Evolutionary conservation across 2,888 invertebrate genomes (phyloP), one percentile per base, ranked within the genome.

Genomic region (Drosophila setosimentum): DNA sequence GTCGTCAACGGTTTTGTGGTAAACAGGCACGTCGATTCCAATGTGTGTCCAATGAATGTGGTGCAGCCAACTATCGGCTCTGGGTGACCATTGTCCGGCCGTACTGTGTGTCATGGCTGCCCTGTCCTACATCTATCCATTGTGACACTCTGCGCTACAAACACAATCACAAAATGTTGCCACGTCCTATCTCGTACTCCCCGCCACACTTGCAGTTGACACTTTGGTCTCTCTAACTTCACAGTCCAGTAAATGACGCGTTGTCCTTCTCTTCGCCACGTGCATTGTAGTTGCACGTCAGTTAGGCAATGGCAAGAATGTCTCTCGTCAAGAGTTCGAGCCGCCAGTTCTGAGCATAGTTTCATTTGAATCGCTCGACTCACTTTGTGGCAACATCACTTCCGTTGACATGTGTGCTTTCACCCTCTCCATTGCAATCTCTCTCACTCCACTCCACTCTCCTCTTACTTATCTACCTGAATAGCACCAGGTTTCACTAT

Each of bases 1-100:
- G 63, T 74, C 76, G 83, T 75, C 89, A 83, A 80, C 73, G 79
- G 76, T 73, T 82, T 87, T 89, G 88, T 80, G 85, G 85, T 82
- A 75, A 87, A 82, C 88, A 74, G 86, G 82, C 90, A 87, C 90
- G 89, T 87, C 86, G 83, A 78, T 88, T 88, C 72, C 90, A 86
- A 87, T 87, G 45, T 45, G 45, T 45, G 45, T 24, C 24, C 45
- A 45, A 45, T 88, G 83, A 88, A 86, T 85, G 78, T 71, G 89
- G 76, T 76, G 73, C 76, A 68, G 80, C 82, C 89, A 89, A 78
- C 89, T 78, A 76, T 73, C 69, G 67, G 48, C 42, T 61, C 60
- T 32, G 64, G 30, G 48, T 51, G 68, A 45, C 68, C 48, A 42
- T 48, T 59, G 75, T 55, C 68, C 63, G 16, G 30, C 13, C 27